Evolutionary conservation across 1,140 invertebrate genomes (phyloP).

Genomic region (Drosophila pruinosa): DNA sequence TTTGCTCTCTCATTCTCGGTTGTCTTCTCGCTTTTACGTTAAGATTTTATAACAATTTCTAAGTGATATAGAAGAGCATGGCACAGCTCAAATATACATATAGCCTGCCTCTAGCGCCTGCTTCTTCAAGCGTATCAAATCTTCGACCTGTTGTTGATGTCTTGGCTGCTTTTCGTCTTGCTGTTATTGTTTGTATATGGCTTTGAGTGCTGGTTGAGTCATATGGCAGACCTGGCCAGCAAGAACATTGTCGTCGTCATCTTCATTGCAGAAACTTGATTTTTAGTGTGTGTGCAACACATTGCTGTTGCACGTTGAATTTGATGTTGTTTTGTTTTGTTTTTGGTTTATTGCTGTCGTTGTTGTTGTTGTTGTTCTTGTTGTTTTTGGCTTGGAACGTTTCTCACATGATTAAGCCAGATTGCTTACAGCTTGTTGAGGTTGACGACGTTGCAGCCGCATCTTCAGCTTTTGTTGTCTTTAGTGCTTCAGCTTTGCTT

Average conservation of each 20-base stretch:
- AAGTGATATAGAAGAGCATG: too few species aligned
- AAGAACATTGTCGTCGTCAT: slow-evolving; percentile 48
- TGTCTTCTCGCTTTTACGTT: too few species aligned
- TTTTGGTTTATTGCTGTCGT: slow-evolving; percentile 42
- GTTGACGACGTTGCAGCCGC: slow-evolving; percentile 28
- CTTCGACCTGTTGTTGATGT: slow-evolving; percentile 42
- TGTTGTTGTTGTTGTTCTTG: slow-evolving; percentile 42
- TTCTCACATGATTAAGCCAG: slow-evolving; percentile 81
- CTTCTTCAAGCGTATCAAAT: slow-evolving; percentile 19
- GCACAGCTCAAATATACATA: too few species aligned
- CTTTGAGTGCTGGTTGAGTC: slow-evolving; percentile 54
- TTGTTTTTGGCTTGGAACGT: slow-evolving; percentile 42
- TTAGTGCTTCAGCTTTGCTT: slow-evolving; percentile 1
- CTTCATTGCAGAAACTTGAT: slow-evolving; percentile 60
- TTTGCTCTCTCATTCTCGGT: too few species aligned
- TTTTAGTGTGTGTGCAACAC: slow-evolving; percentile 29
- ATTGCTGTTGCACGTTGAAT: slow-evolving; percentile 52
- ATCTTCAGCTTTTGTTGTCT: slow-evolving; percentile 35
- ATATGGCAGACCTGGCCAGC: slow-evolving; percentile 58
- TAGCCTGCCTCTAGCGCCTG: too few species aligned
- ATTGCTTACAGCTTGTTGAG: slow-evolving; percentile 67
- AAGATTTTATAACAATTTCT: too few species aligned
- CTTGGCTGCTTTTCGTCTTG: neutral
- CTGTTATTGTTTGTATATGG: slow-evolving; percentile 33
- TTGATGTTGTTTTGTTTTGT: slow-evolving; percentile 45